phyloP scores from a whole-genome alignment of 2,113 vertebrate genomes.

The Varanus salvator region DNA sequence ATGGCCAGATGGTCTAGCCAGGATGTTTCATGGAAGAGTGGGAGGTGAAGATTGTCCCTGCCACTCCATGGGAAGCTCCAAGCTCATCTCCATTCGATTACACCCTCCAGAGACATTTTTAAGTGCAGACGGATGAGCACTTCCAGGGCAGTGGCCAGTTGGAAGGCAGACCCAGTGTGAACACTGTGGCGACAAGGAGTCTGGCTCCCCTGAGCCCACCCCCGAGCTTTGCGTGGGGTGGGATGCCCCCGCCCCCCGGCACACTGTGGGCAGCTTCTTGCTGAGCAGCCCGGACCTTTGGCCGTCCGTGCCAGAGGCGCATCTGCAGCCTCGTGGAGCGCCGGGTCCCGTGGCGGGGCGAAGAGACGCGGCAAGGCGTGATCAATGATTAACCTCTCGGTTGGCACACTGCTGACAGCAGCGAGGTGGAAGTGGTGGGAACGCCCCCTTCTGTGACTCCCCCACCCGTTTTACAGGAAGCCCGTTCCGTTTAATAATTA shows the following conservation, averaged over 20 bases:
- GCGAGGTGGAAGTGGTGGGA: conserved; percentile 9
- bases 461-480: conserved; percentile 48
- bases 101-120: too few species aligned
- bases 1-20: too few species aligned
- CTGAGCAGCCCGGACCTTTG: too few species aligned
- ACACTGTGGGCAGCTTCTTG: neutral
- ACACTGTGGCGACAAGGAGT: too few species aligned
- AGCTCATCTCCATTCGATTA: too few species aligned
- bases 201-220: too few species aligned
- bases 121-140: too few species aligned
- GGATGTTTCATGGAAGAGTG: too few species aligned
- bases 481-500: conserved; percentile 72
- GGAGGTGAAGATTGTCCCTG: too few species aligned
- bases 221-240: neutral
- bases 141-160: too few species aligned
- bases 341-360: conserved; percentile 29
- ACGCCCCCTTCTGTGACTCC: conserved; percentile 26
- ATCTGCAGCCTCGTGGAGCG: neutral
- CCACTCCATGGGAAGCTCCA: too few species aligned
- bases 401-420: conserved; percentile 54
- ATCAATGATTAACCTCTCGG: conserved; percentile 72
- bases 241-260: neutral
- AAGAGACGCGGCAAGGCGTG: conserved; percentile 41
- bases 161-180: too few species aligned
- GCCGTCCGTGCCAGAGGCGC: neutral